Percentiles rank a stretch among this genome's conserved stretches.
Evolutionary conservation across 2,113 vertebrate genomes (phyloP).

Genomic region (Silurus meridionalis): DNA sequence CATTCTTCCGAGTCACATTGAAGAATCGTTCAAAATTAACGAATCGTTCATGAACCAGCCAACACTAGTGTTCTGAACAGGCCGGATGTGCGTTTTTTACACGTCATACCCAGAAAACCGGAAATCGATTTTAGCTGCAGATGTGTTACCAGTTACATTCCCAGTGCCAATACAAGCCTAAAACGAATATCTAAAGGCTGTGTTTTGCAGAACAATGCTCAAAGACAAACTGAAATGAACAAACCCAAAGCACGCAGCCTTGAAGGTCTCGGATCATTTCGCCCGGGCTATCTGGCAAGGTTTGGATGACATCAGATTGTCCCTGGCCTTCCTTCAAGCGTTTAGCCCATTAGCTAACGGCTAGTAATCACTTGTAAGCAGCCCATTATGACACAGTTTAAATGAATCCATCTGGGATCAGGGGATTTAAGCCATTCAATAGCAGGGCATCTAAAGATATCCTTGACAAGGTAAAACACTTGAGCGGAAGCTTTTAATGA

Average conservation of each 20-base stretch:
- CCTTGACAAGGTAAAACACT: slow-evolving; percentile 62
- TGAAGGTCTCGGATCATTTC: slow-evolving; percentile 36
- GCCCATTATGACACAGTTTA: slow-evolving; percentile 63
- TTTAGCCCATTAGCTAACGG: slow-evolving; percentile 62
- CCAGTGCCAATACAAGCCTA: not conserved
- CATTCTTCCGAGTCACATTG: too few relatives aligned
- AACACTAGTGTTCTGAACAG: not conserved
- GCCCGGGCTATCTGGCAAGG: slow-evolving; percentile 28
- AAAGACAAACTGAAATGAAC: not conserved
- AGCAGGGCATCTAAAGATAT: slow-evolving; percentile 64
- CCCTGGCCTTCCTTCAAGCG: slow-evolving; percentile 53
- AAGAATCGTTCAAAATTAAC: too few relatives aligned
- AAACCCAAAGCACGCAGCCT: not conserved
- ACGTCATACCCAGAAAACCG: not conserved
- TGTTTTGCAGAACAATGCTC: not conserved
- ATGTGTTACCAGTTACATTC: not conserved
- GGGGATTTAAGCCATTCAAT: slow-evolving; percentile 59
- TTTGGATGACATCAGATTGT: slow-evolving; percentile 50
- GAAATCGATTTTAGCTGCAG: not conserved
- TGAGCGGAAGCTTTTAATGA: slow-evolving; percentile 44
- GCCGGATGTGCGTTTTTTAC: not conserved
- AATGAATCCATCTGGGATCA: slow-evolving; percentile 65
- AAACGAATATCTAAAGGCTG: not conserved
- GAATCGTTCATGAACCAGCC: too few relatives aligned
- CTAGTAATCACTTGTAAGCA: slow-evolving; percentile 64